These are phyloP conservation scores for Agrochola lychnidis DNA, from an alignment of 2,888 invertebrate species.

Conservation along the genomic window DNA sequence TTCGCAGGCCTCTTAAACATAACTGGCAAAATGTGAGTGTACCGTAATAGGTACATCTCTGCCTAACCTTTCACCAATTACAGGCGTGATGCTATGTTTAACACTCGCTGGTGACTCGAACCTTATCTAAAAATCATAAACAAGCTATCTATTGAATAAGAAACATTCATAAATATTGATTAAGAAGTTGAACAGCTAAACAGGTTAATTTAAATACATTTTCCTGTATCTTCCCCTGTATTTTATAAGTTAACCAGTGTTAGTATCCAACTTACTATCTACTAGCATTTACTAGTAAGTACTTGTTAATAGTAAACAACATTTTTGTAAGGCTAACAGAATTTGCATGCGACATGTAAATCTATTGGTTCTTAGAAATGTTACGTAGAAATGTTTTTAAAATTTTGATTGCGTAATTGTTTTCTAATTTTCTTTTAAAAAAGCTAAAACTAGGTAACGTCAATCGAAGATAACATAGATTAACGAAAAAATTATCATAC, in stretches of 20 bases:
- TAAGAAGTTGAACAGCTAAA: conserved; percentile 2
- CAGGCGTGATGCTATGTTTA: background rate
- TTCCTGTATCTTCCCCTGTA: conserved; percentile 27
- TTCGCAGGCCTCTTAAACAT: too few relatives aligned
- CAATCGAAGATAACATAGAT: background rate
- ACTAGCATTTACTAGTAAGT: background rate
- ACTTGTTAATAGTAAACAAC: conserved; percentile 16
- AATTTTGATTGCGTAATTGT: background rate
- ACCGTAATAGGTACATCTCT: background rate
- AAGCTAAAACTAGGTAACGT: background rate
- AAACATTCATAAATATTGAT: conserved; percentile 40
- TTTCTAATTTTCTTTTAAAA: conserved; percentile 1
- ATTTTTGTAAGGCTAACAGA: conserved; percentile 30
- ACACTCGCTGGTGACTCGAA: background rate
- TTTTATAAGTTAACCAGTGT: background rate
- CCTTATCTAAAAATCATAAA: background rate
- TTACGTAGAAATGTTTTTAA: background rate
- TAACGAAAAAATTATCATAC: background rate
- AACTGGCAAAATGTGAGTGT: background rate
- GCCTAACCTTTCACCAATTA: rapidly evolving
- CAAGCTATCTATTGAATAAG: background rate
- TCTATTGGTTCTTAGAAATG: conserved; percentile 28
- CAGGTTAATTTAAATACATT: conserved; percentile 25
- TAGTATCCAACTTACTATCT: background rate
- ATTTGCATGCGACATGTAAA: conserved; percentile 36